phyloP scores from a whole-genome alignment of 1,140 invertebrate genomes.

The Piezodorus guildinii region DNA sequence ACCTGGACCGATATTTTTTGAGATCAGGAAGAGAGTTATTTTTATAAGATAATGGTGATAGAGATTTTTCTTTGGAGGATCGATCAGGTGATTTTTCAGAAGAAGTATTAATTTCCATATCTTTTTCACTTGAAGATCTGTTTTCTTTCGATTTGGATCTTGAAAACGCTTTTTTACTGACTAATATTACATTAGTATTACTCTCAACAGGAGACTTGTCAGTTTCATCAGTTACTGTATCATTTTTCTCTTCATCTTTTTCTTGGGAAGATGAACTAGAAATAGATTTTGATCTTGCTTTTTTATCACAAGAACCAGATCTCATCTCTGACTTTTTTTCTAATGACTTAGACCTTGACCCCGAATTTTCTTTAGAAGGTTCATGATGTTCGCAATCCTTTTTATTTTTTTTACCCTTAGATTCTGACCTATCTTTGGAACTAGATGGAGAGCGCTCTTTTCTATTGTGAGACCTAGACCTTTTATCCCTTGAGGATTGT shows the following conservation, averaged over 20 bases:
- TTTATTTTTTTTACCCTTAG: neutral
- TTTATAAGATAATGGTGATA: neutral
- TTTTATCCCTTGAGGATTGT: neutral
- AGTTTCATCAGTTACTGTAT: neutral
- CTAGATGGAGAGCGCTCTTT: neutral
- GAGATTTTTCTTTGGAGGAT: neutral
- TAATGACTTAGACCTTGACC: neutral
- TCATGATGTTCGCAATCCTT: neutral
- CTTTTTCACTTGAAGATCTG: neutral
- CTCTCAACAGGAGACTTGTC: too few species aligned
- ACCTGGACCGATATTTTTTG: too few species aligned
- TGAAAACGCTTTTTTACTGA: neutral
- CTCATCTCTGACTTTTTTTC: neutral
- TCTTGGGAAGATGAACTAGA: slow-evolving; percentile 1
- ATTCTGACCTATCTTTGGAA: neutral
- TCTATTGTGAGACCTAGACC: neutral
- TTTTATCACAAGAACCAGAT: too few species aligned
- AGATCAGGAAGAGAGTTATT: too few species aligned
- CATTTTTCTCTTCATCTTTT: neutral
- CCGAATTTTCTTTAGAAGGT: neutral
- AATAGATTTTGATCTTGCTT: neutral
- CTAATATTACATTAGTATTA: too few species aligned
- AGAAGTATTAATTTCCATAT: neutral
- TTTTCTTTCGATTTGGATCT: neutral
- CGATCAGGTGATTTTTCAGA: neutral